These are phyloP conservation scores for Galagoides demidoff DNA, from an alignment of 2,797 vertebrate genomes.

Conservation along the genomic window DNA sequence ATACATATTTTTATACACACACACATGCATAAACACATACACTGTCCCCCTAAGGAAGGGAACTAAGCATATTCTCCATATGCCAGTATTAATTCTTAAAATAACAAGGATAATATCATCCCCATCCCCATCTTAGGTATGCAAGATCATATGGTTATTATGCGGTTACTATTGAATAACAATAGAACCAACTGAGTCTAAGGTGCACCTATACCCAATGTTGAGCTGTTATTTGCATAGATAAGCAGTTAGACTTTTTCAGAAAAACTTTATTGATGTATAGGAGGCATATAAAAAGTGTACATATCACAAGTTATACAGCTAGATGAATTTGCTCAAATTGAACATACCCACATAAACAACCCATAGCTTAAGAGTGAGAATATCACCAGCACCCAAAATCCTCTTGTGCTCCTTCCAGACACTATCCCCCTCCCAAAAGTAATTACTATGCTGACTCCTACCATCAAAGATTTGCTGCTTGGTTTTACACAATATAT, in stretches of 20 bases:
- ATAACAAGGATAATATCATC: background rate
- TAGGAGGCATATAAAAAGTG: background rate
- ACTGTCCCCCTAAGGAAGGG: background rate
- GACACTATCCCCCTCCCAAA: background rate
- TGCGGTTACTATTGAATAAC: background rate
- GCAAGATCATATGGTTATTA: background rate
- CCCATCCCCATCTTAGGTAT: background rate
- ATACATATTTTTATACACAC: background rate
- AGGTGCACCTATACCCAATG: rapidly evolving
- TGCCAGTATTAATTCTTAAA: background rate
- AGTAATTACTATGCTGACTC: background rate
- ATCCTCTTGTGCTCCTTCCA: background rate
- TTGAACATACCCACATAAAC: background rate
- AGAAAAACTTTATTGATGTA: background rate
- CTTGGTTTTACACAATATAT: background rate
- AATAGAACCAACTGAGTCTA: background rate
- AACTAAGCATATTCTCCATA: background rate
- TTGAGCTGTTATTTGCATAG: background rate
- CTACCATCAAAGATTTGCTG: background rate
- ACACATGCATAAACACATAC: background rate
- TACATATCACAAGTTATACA: background rate
- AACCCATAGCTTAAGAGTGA: background rate
- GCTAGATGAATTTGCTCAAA: background rate
- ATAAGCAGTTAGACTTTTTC: background rate
- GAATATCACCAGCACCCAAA: background rate